These are phyloP conservation scores for Alitta virens DNA, from an alignment of 2,888 invertebrate species.

Conservation along the genomic window DNA sequence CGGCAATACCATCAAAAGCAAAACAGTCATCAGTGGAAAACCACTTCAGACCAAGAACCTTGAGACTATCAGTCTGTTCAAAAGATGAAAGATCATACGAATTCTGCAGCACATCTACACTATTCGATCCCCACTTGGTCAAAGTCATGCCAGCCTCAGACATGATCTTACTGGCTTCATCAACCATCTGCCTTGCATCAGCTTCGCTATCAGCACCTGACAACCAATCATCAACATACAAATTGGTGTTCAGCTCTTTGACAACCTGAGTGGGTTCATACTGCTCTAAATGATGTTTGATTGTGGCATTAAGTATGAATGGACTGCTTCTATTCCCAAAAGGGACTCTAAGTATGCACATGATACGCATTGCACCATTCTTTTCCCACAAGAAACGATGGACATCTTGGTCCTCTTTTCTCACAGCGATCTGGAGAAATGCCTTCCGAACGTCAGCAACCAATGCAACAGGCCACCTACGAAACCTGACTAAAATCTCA, in stretches of 20 bases:
- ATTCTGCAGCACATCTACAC: not conserved
- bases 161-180: slow-evolving; percentile 20
- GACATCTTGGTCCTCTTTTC: slow-evolving; percentile 7
- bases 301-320: slow-evolving; percentile 24
- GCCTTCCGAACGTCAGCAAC: slow-evolving; percentile 9
- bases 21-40: slow-evolving; percentile 18
- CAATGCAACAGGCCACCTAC: slow-evolving; percentile 10
- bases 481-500: slow-evolving; percentile 9
- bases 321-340: slow-evolving; percentile 14
- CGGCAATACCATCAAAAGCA: slow-evolving; percentile 8
- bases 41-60: slow-evolving; percentile 25
- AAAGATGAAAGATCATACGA: not conserved
- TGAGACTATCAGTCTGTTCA: not conserved
- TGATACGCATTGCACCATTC: not conserved
- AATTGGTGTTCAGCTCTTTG: slow-evolving; percentile 23
- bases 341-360: slow-evolving; percentile 10
- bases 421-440: slow-evolving; percentile 4
- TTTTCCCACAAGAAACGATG: slow-evolving; percentile 15
- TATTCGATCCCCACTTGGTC: slow-evolving; percentile 31
- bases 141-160: slow-evolving; percentile 26
- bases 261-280: slow-evolving; percentile 13
- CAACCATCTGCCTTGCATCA: slow-evolving; percentile 17
- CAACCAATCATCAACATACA: slow-evolving; percentile 34
- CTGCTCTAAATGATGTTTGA: slow-evolving; percentile 13
- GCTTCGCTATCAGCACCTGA: slow-evolving; percentile 23